Percentiles rank a stretch among this genome's conserved stretches.
These are phyloP conservation scores for Willisornis vidua DNA, from an alignment of 2,113 vertebrate species.

Conservation along the genomic window DNA sequence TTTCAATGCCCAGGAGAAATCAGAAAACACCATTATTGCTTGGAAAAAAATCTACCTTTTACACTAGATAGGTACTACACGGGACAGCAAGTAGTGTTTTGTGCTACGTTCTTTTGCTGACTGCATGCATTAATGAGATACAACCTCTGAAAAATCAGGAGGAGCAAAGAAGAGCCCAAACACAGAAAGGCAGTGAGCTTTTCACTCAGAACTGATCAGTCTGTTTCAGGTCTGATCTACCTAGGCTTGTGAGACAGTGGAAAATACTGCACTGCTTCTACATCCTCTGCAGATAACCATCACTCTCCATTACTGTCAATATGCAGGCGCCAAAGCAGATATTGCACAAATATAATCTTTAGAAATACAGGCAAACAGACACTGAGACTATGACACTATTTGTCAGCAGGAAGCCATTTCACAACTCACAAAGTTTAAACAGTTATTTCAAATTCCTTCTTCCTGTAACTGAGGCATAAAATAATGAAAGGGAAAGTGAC, in stretches of 20 bases:
- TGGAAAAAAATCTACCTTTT: not conserved
- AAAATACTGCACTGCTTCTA: not conserved
- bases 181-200: not conserved
- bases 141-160: not conserved
- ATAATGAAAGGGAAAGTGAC: not conserved
- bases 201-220: not conserved
- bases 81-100: not conserved
- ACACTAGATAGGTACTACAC: not conserved
- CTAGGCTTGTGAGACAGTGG: not conserved
- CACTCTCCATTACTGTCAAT: not conserved
- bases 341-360: not conserved
- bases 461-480: not conserved
- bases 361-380: not conserved
- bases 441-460: conserved; percentile 6
- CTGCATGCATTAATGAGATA: not conserved
- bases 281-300: not conserved
- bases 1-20: not conserved
- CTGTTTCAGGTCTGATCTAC: not conserved
- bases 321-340: not conserved
- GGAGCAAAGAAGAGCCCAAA: not conserved
- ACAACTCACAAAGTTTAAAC: not conserved
- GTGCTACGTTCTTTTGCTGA: not conserved
- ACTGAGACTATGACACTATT: not conserved
- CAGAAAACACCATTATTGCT: not conserved
- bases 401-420: not conserved